Evolutionary conservation across 2,113 vertebrate genomes (phyloP).

Genomic region (Calyptomena viridis): DNA sequence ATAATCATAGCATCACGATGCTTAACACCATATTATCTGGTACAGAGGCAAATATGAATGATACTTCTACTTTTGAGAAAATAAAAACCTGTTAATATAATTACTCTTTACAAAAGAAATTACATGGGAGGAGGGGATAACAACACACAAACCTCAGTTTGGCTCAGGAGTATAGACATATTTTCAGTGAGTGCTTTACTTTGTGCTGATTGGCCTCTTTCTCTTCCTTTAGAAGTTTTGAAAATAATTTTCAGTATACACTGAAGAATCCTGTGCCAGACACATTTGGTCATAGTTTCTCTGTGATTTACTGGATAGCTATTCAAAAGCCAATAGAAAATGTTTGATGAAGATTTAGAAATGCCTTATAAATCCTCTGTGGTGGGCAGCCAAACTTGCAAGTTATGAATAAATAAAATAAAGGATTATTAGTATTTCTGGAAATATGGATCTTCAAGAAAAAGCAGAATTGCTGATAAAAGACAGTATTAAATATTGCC

Average conservation of each 20-base stretch:
- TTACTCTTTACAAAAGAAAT: not conserved
- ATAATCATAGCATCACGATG: not conserved
- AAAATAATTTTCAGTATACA: not conserved
- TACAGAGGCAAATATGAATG: not conserved
- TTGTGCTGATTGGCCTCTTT: not conserved
- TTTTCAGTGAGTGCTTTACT: not conserved
- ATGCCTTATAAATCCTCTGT: not conserved
- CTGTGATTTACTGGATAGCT: not conserved
- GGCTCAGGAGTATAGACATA: not conserved
- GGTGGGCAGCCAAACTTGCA: not conserved
- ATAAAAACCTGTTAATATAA: not conserved
- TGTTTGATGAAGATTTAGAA: not conserved
- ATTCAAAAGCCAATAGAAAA: conserved; percentile 4
- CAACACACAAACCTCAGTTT: not conserved
- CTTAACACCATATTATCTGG: not conserved
- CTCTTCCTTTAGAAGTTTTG: not conserved
- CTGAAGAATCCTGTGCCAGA: not conserved
- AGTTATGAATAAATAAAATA: conserved; percentile 19
- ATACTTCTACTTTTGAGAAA: not conserved
- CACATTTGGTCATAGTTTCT: not conserved
- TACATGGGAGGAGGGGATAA: not conserved
- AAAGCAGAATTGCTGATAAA: not conserved
- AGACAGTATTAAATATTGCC: not conserved
- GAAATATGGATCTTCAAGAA: not conserved
- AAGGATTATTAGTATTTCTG: not conserved